Conservation (phyloP, 2,113 vertebrate species). For the Sinosuthora webbiana region DNA sequence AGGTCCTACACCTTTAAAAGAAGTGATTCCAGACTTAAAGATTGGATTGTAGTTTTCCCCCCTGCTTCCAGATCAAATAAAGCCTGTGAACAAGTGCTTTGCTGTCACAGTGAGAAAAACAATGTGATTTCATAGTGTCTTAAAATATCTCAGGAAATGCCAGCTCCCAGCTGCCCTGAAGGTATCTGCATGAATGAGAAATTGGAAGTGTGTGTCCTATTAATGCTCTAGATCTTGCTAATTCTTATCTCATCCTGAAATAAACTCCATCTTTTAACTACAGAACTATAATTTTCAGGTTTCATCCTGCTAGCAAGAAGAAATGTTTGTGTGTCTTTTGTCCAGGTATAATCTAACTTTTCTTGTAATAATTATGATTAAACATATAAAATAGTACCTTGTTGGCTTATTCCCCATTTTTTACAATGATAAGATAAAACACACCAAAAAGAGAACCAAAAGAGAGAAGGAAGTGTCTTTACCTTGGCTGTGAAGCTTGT, state of each 20-base stretch:
- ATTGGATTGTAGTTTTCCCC: rapidly evolving
- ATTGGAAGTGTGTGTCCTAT: not conserved
- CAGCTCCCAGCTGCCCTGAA: not conserved
- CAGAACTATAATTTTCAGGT: not conserved
- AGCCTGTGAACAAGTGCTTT: not conserved
- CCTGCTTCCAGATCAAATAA: not conserved
- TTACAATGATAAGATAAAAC: not conserved
- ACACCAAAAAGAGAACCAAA: not conserved
- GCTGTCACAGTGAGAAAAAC: not conserved
- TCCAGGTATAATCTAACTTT: not conserved
- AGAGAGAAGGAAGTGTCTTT: not conserved
- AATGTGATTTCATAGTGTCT: not conserved
- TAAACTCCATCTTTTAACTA: not conserved
- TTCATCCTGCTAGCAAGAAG: not conserved
- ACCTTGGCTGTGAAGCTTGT: not conserved
- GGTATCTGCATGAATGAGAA: not conserved
- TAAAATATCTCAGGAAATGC: not conserved
- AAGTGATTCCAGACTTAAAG: not conserved
- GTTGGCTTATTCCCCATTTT: not conserved
- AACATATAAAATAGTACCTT: not conserved
- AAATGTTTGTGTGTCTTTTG: not conserved
- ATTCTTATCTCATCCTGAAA: not conserved
- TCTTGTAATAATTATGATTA: not conserved
- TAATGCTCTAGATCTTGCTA: not conserved
- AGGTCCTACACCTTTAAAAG: not conserved